Conservation (phyloP, 37 sponge, comb jelly and placozoan species). For the Haliclona indistincta region DNA sequence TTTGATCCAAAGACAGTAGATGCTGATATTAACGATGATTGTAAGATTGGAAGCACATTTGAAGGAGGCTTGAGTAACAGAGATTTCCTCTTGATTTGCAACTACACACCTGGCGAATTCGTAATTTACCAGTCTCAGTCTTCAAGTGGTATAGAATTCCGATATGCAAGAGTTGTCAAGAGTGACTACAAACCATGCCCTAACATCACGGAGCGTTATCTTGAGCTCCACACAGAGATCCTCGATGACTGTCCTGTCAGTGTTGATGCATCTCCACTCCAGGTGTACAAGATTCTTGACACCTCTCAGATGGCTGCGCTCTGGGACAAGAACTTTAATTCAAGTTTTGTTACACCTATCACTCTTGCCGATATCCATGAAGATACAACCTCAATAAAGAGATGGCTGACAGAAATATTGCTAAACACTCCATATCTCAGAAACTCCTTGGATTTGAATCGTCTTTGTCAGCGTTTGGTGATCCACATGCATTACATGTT, state of each 20-base stretch:
- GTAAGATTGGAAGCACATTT: not conserved
- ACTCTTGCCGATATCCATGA: constrained; percentile 1
- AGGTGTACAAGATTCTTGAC: constrained; percentile 19
- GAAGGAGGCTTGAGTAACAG: too few relatives aligned
- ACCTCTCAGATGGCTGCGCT: not conserved
- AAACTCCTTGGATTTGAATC: not conserved
- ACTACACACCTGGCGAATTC: constrained; percentile 26
- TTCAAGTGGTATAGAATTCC: not conserved
- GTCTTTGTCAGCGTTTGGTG: constrained; percentile 1
- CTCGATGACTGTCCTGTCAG: too few relatives aligned
- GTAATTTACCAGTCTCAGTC: constrained; percentile 1
- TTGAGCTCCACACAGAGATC: too few relatives aligned
- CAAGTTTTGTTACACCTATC: constrained; percentile 21
- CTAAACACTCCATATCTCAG: not conserved
- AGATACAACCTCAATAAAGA: not conserved
- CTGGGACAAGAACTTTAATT: too few relatives aligned
- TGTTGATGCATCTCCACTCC: constrained; percentile 25
- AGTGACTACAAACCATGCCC: not conserved
- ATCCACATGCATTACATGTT: constrained; percentile 35
- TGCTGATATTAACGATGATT: not conserved
- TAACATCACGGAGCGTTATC: too few relatives aligned
- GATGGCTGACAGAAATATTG: constrained; percentile 11
- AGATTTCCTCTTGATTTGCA: not conserved
- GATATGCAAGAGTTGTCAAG: constrained; percentile 17
- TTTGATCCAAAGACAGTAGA: not conserved